Evolutionary conservation across 2,113 vertebrate species (phyloP), one percentile per base, ranked within the genome.

Genomic region (Astatoreochromis straeleni): DNA sequence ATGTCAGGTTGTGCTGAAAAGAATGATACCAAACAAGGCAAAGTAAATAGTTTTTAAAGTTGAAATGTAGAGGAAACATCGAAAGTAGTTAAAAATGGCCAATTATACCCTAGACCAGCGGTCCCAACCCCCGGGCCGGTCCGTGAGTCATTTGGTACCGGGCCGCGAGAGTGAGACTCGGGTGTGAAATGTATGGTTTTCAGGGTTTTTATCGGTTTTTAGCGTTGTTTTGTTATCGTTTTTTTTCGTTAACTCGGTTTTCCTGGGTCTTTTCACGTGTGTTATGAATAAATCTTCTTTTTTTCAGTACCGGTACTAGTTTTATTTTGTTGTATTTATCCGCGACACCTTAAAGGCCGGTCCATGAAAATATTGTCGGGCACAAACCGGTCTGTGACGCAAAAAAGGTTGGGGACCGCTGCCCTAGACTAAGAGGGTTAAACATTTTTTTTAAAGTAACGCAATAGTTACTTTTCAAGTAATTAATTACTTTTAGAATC

Each of bases 151-250:
- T 53, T 6, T 53, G 0, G n/a, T 54, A n/a, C 17, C 1, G 5
- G 49, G 49, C 19, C 9, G 0, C 3, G 5, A 51, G 19, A 0
- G 1, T 6, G 49, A n/a, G 19, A 4, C 49, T 53, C 19, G 2
- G 19, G 19, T 53, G 19, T 53, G 19, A 53, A 53, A 53, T 53
- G 49, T 53, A 6, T 53, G 49, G 49, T 53, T 53, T 53, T 53
- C 13, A 6, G 9, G 51, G n/a, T 2, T 54, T 54, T 47, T 47
- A 16, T 17, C 7, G 7, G 45, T 47, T 53, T 54, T 54, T 1
- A 54, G 51, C n/a, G 1, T 21, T 54, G 3, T 24, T 12, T 21
- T 53, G 19, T 21, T 53, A 53, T 21, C 19, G 7, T 8, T 8
- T 54, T 6, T 54, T 21, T 7, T 3, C 0, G 6, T 54, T 54